Conservation (phyloP, 2,113 vertebrate species). For the Callorhinus ursinus region DNA sequence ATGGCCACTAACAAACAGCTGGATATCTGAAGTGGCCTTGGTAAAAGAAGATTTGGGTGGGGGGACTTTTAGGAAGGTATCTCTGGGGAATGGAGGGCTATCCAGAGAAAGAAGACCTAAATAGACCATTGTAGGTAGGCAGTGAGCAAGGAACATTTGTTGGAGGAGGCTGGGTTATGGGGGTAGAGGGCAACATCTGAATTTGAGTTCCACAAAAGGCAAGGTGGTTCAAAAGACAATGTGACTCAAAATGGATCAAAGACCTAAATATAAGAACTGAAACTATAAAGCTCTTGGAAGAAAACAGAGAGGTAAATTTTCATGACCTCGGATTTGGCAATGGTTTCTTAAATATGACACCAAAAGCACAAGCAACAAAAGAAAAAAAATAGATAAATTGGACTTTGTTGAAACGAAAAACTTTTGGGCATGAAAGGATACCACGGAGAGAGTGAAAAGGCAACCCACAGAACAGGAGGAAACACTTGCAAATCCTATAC, state of each 20-base stretch:
- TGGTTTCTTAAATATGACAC: background rate
- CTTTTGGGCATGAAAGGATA: background rate
- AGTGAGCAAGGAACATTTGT: background rate
- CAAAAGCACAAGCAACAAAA: background rate
- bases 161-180: background rate
- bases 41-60: background rate
- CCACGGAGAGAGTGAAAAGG: background rate
- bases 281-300: background rate
- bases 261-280: background rate
- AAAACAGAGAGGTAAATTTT: background rate
- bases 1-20: background rate
- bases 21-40: background rate
- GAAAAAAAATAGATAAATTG: constrained; percentile 20
- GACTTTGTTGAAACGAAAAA: background rate
- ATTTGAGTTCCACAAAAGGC: background rate
- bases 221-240: background rate
- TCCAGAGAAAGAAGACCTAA: background rate
- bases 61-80: background rate
- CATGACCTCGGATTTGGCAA: constrained; percentile 5
- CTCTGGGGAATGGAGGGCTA: background rate
- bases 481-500: background rate
- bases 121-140: background rate
- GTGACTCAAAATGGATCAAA: constrained; percentile 15
- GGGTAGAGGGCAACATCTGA: background rate
- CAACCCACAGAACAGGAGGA: background rate